Base-by-base conservation (phyloP, 2,113 vertebrate genomes). In the Bombycilla garrulus region DNA sequence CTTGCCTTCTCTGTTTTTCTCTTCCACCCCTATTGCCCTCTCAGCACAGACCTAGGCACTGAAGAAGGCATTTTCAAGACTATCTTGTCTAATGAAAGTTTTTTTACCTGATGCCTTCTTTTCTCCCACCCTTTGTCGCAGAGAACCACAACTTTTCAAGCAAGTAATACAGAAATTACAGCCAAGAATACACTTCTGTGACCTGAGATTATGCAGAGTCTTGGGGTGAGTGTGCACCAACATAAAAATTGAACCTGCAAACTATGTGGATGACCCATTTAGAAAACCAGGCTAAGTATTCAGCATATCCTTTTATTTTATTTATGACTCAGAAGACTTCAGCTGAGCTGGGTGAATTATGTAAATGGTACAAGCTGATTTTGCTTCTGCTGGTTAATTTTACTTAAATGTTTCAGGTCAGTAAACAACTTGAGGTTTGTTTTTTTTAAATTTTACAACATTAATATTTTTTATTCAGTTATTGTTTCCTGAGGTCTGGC, bases 331-430 rank as follows among this genome's bases (percentile, higher is more conserved):
- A n/a, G 44, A 95, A 66, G 29, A 23, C 51, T 86, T 92, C 40
- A 86, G 56, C 47, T 42, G 51, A 60, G 60, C 42, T 67, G 72
- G 31, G 65, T 87, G 77, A 93, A 91, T 95, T 91, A 93, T 78
- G 80, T 40, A 93, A 74, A 84, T 17, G 15, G 29, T 50, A 81
- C 47, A 88, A 73, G 36, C 50, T 50, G 35, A 51, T 81, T 94
- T 96, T 86, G 2, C 23, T 94, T 83, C 72, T 66, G 45, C 38
- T 88, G 65, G 22, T 60, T 86, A 86, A 78, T 86, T 84, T 95
- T 89, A n/a, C 64, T 21, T 78, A 51, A 56, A 0, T 51, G 40
- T 87, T 95, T 84, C 89, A 91, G 90, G 81, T 89, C 93, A 89
- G 26, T 70, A 92, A 91, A 50, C 40, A 57, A 22, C 54, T 81